Evolutionary conservation across 2,797 vertebrate species (phyloP), one percentile per base, ranked within the genome.

Genomic region (Ammospiza maritima): DNA sequence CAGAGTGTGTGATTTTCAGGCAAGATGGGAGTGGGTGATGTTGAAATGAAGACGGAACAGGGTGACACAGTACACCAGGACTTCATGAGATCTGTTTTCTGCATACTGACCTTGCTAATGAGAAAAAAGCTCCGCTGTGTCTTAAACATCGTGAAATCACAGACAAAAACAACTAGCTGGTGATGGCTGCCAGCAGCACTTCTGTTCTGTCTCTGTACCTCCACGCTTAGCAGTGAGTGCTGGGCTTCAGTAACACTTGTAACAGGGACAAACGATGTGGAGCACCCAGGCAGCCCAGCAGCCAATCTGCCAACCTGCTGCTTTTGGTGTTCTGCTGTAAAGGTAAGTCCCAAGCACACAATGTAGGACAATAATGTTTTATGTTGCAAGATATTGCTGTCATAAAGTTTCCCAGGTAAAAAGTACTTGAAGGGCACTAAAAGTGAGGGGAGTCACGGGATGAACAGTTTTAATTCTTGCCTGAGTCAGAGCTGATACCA

Each of bases 31-130:
- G 92, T 69, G 95, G 95, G 88, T 89, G 90, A 96, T 88, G 89
- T 66, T 96, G 95, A 96, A 96, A 95, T 89, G 88, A 91, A 95
- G 88, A 96, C 64, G 84, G 81, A 94, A 85, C 82, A 82, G 74
- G 64, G 87, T 94, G 88, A 95, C 81, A 95, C 75, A 84, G 61
- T 72, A 94, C 65, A 89, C 94, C 77, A 66, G 54, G 61, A 76
- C 74, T 84, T 86, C 57, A 25, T 26, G 66, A 95, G 88, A 81
- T 88, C 95, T 96, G 92, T 90, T 96, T 94, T 94, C 90, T 94
- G 87, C 84, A 83, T 89, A 75, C 47, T 44, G 77, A 80, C 78
- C 62, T 45, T 67, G 47, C 60, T 90, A 92, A 93, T 80, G 88
- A 94, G 93, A 93, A 95, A 91, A 96, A 93, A 93, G 73, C 83